Evolutionary conservation across 2,888 invertebrate genomes (phyloP), one percentile per base, ranked within the genome.

Genomic region (Peribatodes rhomboidaria): DNA sequence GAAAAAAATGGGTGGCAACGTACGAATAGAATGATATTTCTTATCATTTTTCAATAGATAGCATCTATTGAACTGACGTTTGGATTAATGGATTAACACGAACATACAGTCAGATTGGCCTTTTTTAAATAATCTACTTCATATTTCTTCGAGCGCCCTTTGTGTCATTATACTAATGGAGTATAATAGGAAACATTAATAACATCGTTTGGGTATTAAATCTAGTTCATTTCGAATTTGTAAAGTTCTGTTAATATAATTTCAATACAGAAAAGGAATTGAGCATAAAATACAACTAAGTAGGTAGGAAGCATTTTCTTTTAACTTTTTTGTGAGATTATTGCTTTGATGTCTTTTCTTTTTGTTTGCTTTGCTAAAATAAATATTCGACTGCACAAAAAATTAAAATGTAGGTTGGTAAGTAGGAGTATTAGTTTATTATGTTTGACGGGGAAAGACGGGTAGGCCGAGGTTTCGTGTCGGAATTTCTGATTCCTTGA

Each of bases 81-180:
- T 70, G 74, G 76, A 81, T 82, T 83, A 83, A 82, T 83, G 80
- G 80, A 72, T 76, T 71, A 59, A 53, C 18, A 57, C 59, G 56
- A 67, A 72, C 78, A 79, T 75, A 78, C 76, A 79, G 72, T 75
- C 72, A 77, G 61, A 80, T 79, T 73, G 75, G 56, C 74, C 71
- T 72, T 69, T 78, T 75, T 73, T 52, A 57, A 56, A 64, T 61
- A 68, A 68, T 65, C 65, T 62, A 35, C 55, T 62, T 68, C 46
- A 62, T 68, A 61, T 65, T 70, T 68, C 58, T 63, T 42, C 46
- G 31, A 13, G 52, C 18, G 56, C 44, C 63, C 42, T 67, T 64
- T 68, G 63, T 57, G 56, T 64, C 57, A 68, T 68, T 72, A 69
- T 33, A 37, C 62, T 70, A 72, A 70, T 72, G 65, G 60, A 60